phyloP scores from a whole-genome alignment of 1,140 invertebrate species.

The Halotydeus destructor region DNA sequence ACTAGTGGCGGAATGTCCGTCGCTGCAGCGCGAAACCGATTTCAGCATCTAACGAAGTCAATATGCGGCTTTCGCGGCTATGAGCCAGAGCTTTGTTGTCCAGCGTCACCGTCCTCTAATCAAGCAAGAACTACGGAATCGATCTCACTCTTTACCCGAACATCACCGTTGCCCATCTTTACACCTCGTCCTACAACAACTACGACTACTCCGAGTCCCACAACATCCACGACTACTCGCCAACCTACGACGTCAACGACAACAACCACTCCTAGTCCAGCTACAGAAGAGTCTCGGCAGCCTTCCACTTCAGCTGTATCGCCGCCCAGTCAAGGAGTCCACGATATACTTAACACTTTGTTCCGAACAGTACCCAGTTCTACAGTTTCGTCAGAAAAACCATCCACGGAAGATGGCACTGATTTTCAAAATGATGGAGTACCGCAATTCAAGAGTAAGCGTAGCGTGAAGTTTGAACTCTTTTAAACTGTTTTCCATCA shows the following conservation, averaged over 20 bases:
- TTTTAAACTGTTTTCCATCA: neutral
- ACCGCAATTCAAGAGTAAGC: neutral
- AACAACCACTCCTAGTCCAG: neutral
- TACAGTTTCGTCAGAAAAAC: neutral
- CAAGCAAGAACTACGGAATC: neutral
- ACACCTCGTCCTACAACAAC: neutral
- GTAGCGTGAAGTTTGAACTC: neutral
- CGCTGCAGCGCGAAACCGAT: neutral
- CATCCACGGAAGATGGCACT: neutral
- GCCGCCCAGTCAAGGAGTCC: no score
- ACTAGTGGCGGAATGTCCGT: neutral
- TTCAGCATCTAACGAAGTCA: neutral
- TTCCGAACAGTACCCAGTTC: no score
- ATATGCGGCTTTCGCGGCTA: slow-evolving; percentile 11
- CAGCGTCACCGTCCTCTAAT: neutral
- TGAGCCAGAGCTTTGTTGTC: slow-evolving; percentile 14
- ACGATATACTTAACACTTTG: no score
- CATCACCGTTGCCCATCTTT: neutral
- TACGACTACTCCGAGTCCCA: neutral
- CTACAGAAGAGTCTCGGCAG: no score
- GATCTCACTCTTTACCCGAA: neutral
- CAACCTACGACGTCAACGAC: neutral
- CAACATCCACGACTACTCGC: neutral
- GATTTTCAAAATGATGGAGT: neutral
- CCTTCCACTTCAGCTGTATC: no score